phyloP scores from a whole-genome alignment of 2,888 invertebrate genomes.

The Julus scandinavius region DNA sequence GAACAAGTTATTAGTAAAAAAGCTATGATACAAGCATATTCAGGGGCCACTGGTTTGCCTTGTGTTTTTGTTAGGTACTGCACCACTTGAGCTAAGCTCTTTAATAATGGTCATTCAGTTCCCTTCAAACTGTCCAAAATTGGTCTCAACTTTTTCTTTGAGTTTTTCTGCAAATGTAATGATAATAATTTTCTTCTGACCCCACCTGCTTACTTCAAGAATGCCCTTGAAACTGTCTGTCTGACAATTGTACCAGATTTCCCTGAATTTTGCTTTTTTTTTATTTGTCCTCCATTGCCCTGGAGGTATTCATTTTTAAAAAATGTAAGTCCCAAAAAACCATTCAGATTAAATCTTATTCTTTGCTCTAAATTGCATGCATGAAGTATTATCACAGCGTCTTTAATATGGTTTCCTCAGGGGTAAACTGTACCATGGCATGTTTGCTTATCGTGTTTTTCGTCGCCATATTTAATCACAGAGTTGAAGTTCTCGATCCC shows the following conservation, averaged over 20 bases:
- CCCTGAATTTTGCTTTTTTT: neutral
- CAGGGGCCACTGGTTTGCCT: neutral
- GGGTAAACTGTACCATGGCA: neutral
- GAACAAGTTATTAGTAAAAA: no score
- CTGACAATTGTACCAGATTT: neutral
- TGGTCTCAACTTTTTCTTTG: neutral
- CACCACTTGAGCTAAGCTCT: neutral
- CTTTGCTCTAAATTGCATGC: slow-evolving; percentile 14
- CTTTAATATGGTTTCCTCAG: neutral
- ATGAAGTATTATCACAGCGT: neutral
- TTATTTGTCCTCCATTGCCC: neutral
- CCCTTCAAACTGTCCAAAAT: neutral
- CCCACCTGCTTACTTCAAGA: neutral
- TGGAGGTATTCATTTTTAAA: neutral
- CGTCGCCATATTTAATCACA: neutral
- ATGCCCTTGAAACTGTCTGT: neutral
- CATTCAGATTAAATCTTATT: neutral
- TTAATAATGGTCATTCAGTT: neutral
- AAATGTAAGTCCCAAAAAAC: neutral
- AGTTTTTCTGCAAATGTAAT: neutral
- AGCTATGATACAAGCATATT: no score
- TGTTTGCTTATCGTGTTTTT: neutral
- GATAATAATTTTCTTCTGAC: slow-evolving; percentile 1
- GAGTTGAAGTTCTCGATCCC: neutral
- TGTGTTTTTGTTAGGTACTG: neutral